A percentile compares a stretch with the other conserved stretches of the same genome.
Conservation (phyloP, 2,797 vertebrate genomes). For the Labeo calbasu region DNA sequence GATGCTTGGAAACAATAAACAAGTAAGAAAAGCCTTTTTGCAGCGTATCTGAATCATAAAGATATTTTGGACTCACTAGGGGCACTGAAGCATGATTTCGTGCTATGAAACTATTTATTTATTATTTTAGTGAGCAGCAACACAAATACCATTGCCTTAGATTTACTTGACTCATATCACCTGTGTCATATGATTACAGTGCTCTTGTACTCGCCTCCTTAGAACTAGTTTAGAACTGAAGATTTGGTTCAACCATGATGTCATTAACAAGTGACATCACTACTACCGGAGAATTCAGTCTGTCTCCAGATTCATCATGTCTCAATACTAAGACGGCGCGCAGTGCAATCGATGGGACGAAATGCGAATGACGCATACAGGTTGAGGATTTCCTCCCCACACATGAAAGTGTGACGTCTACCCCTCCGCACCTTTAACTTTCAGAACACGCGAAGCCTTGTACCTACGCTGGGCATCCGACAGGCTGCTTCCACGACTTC, state of each 20-base stretch:
- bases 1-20: no score
- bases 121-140: no score
- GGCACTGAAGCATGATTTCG: neutral
- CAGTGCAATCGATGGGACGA: slow-evolving; percentile 21
- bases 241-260: slow-evolving; percentile 4
- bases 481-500: slow-evolving; percentile 57
- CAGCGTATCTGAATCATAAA: neutral
- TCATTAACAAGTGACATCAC: slow-evolving; percentile 37
- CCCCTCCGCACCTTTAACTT: slow-evolving; percentile 10
- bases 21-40: no score
- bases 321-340: neutral
- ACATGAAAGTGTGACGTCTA: slow-evolving; percentile 6
- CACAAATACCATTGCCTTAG: neutral
- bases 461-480: neutral
- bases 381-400: slow-evolving; percentile 31
- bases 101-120: neutral
- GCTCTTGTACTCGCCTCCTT: neutral
- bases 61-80: neutral
- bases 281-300: neutral
- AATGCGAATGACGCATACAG: slow-evolving; percentile 32
- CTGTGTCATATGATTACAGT: neutral
- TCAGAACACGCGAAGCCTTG: neutral
- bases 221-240: slow-evolving; percentile 8
- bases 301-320: slow-evolving; percentile 1
- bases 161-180: neutral